A percentile compares a stretch with the other conserved stretches of the same genome.
Evolutionary conservation across 2,113 vertebrate species (phyloP).

Genomic region (Pteruthius melanotis): DNA sequence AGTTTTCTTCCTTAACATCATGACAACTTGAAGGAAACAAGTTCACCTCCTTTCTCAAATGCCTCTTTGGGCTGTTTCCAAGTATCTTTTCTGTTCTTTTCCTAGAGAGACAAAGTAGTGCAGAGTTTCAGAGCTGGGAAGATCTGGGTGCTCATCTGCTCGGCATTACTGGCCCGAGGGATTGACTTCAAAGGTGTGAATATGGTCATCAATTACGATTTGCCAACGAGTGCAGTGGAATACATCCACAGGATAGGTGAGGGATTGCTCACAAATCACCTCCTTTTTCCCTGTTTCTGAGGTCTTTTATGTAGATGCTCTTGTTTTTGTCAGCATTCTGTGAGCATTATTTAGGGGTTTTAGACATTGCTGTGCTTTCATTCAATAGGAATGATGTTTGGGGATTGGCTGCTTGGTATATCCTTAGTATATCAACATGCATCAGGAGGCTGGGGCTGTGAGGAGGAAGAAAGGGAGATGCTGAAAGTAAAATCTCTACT

Average conservation of each 20-base stretch:
- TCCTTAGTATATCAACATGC: not conserved
- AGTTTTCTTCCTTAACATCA: not conserved
- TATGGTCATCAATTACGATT: conserved; percentile 94
- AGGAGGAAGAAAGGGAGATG: not conserved
- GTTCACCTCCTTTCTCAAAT: not conserved
- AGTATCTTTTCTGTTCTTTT: not conserved
- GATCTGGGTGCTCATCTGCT: conserved; percentile 98
- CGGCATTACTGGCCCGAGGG: conserved; percentile 90
- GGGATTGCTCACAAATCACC: not conserved
- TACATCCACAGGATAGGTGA: conserved; percentile 96
- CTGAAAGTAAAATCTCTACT: not conserved
- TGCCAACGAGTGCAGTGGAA: conserved; percentile 91
- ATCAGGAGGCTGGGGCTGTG: not conserved
- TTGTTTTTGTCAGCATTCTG: not conserved
- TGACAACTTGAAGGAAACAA: not conserved
- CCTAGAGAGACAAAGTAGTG: conserved; percentile 89
- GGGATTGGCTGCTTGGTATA: not conserved
- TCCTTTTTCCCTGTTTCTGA: not conserved
- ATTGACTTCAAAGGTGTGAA: conserved; percentile 98
- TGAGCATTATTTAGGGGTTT: not conserved
- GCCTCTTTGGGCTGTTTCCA: not conserved
- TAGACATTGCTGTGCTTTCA: not conserved
- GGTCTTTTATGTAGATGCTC: not conserved
- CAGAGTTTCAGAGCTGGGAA: conserved; percentile 91
- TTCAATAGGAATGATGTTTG: not conserved